Evolutionary conservation across 53 echinoderm and acorn worm species (phyloP), one percentile per base, ranked within the genome.

Genomic region (Zoroaster sp.): DNA sequence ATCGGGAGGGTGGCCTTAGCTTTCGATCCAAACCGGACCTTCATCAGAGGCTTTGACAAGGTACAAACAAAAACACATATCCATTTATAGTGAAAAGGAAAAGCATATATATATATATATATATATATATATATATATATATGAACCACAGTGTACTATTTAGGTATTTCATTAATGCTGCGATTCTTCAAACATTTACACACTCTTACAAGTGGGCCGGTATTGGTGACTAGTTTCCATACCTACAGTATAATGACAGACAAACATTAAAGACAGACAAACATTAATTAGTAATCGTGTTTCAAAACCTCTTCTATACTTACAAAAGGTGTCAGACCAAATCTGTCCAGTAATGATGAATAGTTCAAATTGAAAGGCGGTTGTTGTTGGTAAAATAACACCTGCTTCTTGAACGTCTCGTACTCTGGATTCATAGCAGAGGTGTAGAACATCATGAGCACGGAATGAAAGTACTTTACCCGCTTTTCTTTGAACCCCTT

Each of bases 381-480:
- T 42, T 89, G 44, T 25, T 90, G 72, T 5, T 83, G 87, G 65
- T 87, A 92, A 0, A 49, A 44, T 32, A 55, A 77, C 8, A 88
- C 97, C 35, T 92, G 36, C 2, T 89, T 37, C 34, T 86, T 78
- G 78, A 97, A 97, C 0, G 70, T 87, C 18, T 81, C 83, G 81
- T 76, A 97, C 4, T 86, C 44, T 47, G 95, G 94, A 74, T 92
- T 93, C 54, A 91, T 83, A 2, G 88, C 91, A 6, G 90, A 90
- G 12, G 95, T 92, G 74, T 93, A 94, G 77, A 87, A 92, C 36
- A 97, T 68, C 83, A 90, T 71, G 5, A 97, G 66, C 2, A 95
- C 77, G 18, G 91, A 90, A 3, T 82, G 94, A 35, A 95, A 43
- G 78, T 88, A 92, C 36, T 55, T 46, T 17, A 83, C 73, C 20